A percentile compares a stretch with the other conserved stretches of the same genome.
These are phyloP conservation scores for Sebastolobus alascanus DNA, from an alignment of 2,797 vertebrate genomes.

Conservation along the genomic window DNA sequence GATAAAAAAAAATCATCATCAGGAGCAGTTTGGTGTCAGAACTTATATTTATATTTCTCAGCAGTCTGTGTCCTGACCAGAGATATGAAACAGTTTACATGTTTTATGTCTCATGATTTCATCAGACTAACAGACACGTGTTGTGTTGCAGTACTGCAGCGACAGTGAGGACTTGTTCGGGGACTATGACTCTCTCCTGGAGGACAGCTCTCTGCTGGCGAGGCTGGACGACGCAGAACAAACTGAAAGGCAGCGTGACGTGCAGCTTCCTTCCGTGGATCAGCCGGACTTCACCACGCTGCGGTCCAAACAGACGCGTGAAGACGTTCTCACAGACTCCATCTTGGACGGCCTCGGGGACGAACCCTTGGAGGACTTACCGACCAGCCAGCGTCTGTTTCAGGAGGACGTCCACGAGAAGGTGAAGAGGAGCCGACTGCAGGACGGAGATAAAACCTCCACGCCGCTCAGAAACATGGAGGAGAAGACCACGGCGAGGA, in stretches of 20 bases:
- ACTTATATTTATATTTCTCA: too few relatives aligned
- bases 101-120: too few relatives aligned
- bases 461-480: constrained; percentile 40
- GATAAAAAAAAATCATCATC: too few relatives aligned
- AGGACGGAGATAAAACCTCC: constrained; percentile 44
- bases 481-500: constrained; percentile 27
- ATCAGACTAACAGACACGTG: neutral
- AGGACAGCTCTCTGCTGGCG: constrained; percentile 86
- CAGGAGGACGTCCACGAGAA: constrained; percentile 63
- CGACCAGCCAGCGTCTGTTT: constrained; percentile 86
- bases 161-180: constrained; percentile 93
- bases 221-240: constrained; percentile 86
- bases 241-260: constrained; percentile 33
- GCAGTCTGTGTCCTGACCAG: too few relatives aligned
- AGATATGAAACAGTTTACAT: too few relatives aligned
- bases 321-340: constrained; percentile 52
- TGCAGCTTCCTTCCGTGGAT: neutral
- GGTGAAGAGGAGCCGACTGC: constrained; percentile 39
- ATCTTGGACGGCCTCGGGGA: constrained; percentile 57
- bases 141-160: constrained; percentile 81
- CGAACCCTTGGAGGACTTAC: constrained; percentile 81
- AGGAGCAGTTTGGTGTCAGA: too few relatives aligned
- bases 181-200: constrained; percentile 89
- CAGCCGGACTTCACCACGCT: neutral
- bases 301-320: constrained; percentile 20